Evolutionary conservation across 2,113 vertebrate genomes (phyloP).

Genomic region (Ceratotherium simum): DNA sequence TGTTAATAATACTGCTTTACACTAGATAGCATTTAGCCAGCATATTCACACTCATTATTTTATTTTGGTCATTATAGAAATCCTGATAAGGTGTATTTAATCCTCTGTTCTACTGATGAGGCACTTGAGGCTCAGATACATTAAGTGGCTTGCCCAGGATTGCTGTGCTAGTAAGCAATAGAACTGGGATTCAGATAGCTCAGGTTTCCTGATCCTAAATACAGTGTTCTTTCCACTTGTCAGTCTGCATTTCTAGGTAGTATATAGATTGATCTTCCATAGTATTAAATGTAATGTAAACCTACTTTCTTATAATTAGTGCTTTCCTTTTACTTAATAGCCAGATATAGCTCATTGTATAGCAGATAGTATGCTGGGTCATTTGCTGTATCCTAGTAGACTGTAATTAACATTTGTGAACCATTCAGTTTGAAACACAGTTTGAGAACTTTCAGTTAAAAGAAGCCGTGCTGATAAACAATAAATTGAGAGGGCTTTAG

Average conservation of each 20-base stretch:
- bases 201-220: not conserved
- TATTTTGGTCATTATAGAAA: not conserved
- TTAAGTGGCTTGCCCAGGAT: not conserved
- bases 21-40: not conserved
- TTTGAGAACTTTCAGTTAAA: constrained; percentile 10
- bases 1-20: not conserved
- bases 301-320: not conserved
- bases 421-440: not conserved
- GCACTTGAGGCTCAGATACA: not conserved
- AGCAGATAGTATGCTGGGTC: not conserved
- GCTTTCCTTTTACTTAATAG: constrained; percentile 33
- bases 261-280: not conserved
- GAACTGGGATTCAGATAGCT: not conserved
- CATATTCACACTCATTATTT: not conserved
- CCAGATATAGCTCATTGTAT: not conserved
- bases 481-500: not conserved
- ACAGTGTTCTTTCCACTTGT: constrained; percentile 5
- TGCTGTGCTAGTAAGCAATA: constrained; percentile 15
- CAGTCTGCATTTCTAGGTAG: not conserved
- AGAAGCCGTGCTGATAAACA: not conserved
- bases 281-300: constrained; percentile 8
- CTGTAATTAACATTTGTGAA: not conserved
- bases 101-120: not conserved
- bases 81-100: not conserved
- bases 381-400: not conserved